Percentiles rank a stretch among this genome's conserved stretches.
These are phyloP conservation scores for Etia nguti DNA, from an alignment of 2,113 vertebrate genomes.

Conservation along the genomic window DNA sequence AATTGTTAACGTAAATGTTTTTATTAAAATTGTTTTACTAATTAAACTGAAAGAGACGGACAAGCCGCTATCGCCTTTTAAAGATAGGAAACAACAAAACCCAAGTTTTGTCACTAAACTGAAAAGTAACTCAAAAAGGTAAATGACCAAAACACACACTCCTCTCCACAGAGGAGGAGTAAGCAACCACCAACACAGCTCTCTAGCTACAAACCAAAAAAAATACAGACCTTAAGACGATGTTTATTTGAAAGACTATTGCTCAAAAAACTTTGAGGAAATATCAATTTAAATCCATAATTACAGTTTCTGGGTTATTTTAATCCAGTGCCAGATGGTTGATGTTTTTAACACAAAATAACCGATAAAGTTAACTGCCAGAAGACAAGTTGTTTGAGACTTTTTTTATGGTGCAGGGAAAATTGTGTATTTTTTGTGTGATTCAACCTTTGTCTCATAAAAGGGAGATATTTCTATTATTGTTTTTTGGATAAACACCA, in stretches of 20 bases:
- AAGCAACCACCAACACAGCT: neutral
- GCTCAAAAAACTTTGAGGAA: neutral
- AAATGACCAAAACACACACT: neutral
- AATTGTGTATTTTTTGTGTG: neutral
- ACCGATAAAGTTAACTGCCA: neutral
- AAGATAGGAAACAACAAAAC: neutral
- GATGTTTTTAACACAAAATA: neutral
- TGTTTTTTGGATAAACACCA: slow-evolving; percentile 18
- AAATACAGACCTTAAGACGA: neutral
- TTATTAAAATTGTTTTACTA: neutral
- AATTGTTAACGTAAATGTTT: neutral
- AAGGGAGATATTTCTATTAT: neutral
- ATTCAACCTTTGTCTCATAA: neutral
- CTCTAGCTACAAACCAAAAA: neutral
- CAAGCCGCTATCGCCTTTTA: neutral
- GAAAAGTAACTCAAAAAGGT: neutral
- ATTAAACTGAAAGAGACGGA: fast-evolving
- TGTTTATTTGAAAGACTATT: neutral
- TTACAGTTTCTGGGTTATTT: neutral
- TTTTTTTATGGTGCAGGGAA: neutral
- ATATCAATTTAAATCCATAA: neutral
- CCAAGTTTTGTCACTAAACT: neutral
- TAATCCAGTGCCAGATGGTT: neutral
- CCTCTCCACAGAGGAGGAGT: neutral
- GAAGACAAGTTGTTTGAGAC: neutral